phyloP scores from a whole-genome alignment of 2,888 invertebrate species.

The Drosophila mayaguana region DNA sequence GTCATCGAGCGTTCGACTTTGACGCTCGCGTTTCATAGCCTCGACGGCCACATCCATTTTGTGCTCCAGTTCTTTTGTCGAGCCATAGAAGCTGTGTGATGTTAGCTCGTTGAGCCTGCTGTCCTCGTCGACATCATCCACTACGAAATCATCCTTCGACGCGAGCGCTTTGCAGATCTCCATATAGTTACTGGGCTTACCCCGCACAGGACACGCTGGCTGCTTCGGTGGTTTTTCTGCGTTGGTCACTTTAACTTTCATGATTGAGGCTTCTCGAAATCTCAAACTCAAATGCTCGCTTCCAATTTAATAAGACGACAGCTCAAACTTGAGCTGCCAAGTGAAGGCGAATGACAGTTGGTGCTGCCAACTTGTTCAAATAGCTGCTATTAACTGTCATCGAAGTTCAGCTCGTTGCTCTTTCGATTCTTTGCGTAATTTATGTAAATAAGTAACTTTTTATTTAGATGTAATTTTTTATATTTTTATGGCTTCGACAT shows the following conservation, averaged over 20 bases:
- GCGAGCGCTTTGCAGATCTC: conserved; percentile 1
- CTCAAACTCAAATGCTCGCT: no score
- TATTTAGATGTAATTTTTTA: conserved; percentile 61
- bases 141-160: not conserved
- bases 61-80: not conserved
- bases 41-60: conserved; percentile 5
- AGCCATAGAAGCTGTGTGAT: no score
- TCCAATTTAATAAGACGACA: no score
- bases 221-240: no score
- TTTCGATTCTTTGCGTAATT: conserved; percentile 41
- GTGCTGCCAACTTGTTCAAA: conserved; percentile 6
- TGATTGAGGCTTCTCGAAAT: not conserved
- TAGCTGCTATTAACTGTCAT: not conserved
- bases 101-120: no score
- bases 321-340: no score
- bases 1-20: conserved; percentile 1
- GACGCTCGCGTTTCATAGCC: conserved; percentile 39
- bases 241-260: not conserved
- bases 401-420: not conserved
- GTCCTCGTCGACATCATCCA: no score
- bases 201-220: not conserved
- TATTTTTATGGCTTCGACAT: conserved; percentile 68
- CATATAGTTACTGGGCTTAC: conserved; percentile 8
- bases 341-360: not conserved
- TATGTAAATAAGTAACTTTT: conserved; percentile 19